Base-by-base conservation (phyloP, 1,140 invertebrate genomes). In the Drosophila rufa region DNA sequence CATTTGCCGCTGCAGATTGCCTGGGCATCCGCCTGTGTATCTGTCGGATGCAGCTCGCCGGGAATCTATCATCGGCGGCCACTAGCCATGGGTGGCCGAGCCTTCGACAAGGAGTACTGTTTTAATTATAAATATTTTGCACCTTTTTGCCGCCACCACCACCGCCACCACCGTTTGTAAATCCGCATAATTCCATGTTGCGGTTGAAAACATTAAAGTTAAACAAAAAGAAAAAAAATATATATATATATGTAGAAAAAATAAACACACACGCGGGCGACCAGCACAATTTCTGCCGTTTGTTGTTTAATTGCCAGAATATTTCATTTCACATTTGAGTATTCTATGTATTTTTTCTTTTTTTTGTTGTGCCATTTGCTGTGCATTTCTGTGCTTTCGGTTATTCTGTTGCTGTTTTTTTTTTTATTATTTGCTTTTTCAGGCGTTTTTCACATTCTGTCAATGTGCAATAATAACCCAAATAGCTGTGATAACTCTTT, bases 1-100 rank as follows among this genome's bases (percentile, higher is more conserved):
- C 84, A 80, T 80, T 89, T 87, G 84, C 79, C 79, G 80, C 84
- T 80, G 84, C 84, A 87, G 76, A 87, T 87, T 75, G 80, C 77
- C 70, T 70, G 68, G 68, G 75, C 80, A 84, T 82, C 80, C 48
- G 80, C 53, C 43, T n/a, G 38, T 30, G 74, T 45, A 68, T 77
- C 74, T 19, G 33, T 53, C 43, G 62, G 53, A 51, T 76, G 60
- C 58, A 75, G 36, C 19, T 12, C 47, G 12, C 30, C 36, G 36
- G 51, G 60, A 62, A 45, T 38, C 36, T 53, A 73, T 73, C 53
- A 73, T 40, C 19, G 67, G 33, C n/a, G 40, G 38, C 65, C 30
- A 51, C 17, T 67, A 36, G 30, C 38, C 33, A 33, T 25, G 22
- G 47, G 27, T 59, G 75, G 45, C 59, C 55, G n/a, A 51, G 65